Base-by-base conservation (phyloP, 2,113 vertebrate species). In the Vulpes ferrilata region DNA sequence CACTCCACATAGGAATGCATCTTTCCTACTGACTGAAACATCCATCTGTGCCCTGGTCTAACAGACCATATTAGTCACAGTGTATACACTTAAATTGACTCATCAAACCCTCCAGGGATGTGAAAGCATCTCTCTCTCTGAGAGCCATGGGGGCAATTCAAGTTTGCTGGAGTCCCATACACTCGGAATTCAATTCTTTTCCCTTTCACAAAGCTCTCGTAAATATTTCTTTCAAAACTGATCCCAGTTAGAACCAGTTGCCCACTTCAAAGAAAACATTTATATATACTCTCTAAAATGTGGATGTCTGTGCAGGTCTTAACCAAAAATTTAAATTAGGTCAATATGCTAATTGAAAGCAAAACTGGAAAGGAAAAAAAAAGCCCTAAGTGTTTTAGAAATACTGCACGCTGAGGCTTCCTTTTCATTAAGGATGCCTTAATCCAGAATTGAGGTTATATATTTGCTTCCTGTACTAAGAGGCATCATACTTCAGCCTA, bases 11-110 rank as follows among this genome's bases (percentile, higher is more conserved):
- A 51, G 11, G 35, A 91, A 89, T 43, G 53, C 62, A 16, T 87
- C 59, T 97, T 93, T 97, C 53, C 5, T 62, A 57, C 57, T 64
- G 71, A 92, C 78, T 80, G 85, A 95, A 97, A 96, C 67, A 96
- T 57, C 83, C 74, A 92, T 93, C 92, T 90, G 87, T 85, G n/a
- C 25, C 38, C 71, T 65, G 22, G 17, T 67, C 91, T 93, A 94
- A 89, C 11, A 96, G 92, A n/a, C 74, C 64, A 16, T 80, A 88
- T 96, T 85, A 95, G 92, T 95, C 92, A 95, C 83, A 95, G 57
- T 73, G 78, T 62, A 65, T 60, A 96, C 83, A 88, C 92, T 38
- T 71, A 51, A 98, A 95, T 16, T 69, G 94, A 92, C 23, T 93
- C 30, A 1, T 95, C 90, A 89, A 95, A 96, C 16, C 20, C 81